Base-by-base conservation (phyloP, 2,888 invertebrate genomes). In the Halocaridina rubra region DNA sequence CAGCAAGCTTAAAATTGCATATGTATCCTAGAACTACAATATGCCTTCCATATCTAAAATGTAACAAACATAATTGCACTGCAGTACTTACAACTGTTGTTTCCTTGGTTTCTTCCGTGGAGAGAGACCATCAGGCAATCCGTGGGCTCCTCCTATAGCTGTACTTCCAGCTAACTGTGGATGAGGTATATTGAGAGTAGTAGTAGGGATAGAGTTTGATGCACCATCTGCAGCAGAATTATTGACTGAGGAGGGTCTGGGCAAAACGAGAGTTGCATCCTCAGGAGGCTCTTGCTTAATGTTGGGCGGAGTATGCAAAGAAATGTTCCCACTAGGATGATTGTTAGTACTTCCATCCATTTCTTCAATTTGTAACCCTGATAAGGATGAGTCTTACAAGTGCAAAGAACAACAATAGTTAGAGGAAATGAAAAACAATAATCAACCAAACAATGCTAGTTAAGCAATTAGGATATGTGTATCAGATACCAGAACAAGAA, bases 31-130 rank as follows among this genome's bases (percentile, higher is more conserved):
- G n/a, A n/a, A n/a, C n/a, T n/a, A n/a, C n/a, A n/a, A n/a, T n/a
- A n/a, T n/a, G n/a, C n/a, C n/a, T n/a, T n/a, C n/a, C n/a, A n/a
- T n/a, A n/a, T n/a, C n/a, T n/a, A n/a, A n/a, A n/a, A n/a, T n/a
- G n/a, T n/a, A n/a, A n/a, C n/a, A n/a, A n/a, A n/a, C n/a, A 53
- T 0, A 53, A 53, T 3, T 53, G 16, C 19, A 1, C 1, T 19
- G 2, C 53, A 7, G 22, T 22, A 93, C 94, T 93, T 92, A 96
- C 96, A 96, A 92, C 91, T 95, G 94, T 89, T 95, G 98, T 90
- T 98, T 97, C 85, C 98, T 92, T 0, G 98, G 96, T 90, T 98
- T 97, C 91, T 98, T 98, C 84, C 98, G 92, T 0, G 97, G 96
- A 79, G 95, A 94, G 91, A 94, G 94, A 90, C 91, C 91, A 72